Evolutionary conservation across 2,797 vertebrate genomes (phyloP), one percentile per base, ranked within the genome.

Genomic region (Eulemur albifrons): DNA sequence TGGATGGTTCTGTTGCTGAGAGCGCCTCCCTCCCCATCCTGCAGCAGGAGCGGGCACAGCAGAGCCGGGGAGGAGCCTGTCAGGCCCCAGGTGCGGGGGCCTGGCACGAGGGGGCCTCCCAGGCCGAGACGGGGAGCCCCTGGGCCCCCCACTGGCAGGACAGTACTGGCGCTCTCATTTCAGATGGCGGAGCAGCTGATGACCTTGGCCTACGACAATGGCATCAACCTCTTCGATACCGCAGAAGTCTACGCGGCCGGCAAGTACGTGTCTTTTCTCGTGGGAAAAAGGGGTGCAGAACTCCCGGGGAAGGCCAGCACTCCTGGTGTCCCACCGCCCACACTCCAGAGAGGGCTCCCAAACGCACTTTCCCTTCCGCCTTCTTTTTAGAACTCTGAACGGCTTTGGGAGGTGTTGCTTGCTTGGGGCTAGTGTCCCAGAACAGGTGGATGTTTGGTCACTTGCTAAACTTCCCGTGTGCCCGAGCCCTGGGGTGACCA

Each of bases 161-260:
- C 59, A 12, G 57, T 17, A 67, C 86, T 8, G 1, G 32, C 81
- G 23, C 83, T 95, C 81, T 97, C 97, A n/a, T 98, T 98, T 67
- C 99, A 99, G 99, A 99, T 99, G 99, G 99, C 99, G 0, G 99
- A 99, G 98, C 99, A 99, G 99, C 99, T 99, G 97, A 99, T 99
- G 99, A 99, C 99, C 98, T 97, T 99, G 98, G 99, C 99, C 94
- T 99, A 99, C 7, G 99, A 99, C 98, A 99, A 99, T 0, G 99
- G 99, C 98, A 99, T 99, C 98, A 99, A 99, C 99, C 99, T 99
- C 98, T 99, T 99, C 48, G 99, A 99, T 98, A 99, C 99, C 0
- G 99, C 99, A 0, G 99, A 99, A 96, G 99, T 99, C 98, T 99
- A 99, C 4, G 99, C 99, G 1, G 99, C 99, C 2, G 99, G 99